phyloP scores from a whole-genome alignment of 2,888 invertebrate species.

The Andrena camellia region DNA sequence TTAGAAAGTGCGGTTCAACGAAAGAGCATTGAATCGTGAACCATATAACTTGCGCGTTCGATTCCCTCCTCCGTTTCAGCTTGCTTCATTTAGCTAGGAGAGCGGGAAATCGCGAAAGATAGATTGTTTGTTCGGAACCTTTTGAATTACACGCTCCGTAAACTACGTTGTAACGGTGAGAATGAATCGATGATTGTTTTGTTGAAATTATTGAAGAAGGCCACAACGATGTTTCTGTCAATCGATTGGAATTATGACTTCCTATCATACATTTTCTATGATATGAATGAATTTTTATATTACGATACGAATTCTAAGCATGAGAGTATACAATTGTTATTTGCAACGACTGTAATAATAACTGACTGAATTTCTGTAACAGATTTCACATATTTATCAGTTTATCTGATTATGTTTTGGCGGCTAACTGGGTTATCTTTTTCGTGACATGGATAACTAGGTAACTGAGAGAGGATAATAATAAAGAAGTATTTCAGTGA shows the following conservation, averaged over 20 bases:
- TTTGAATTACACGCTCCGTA: conserved; percentile 5
- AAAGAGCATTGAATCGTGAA: conserved; percentile 29
- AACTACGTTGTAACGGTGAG: neutral
- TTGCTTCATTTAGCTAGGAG: conserved; percentile 41
- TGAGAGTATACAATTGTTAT: too few species aligned
- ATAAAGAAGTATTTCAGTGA: too few species aligned
- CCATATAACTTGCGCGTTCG: conserved; percentile 41
- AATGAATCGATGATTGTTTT: neutral
- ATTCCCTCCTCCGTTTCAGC: conserved; percentile 28
- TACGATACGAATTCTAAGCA: too few species aligned
- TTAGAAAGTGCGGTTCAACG: conserved; percentile 28
- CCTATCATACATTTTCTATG: neutral
- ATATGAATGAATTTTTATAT: neutral
- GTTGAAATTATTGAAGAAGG: neutral
- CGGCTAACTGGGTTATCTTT: too few species aligned
- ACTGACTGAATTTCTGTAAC: too few species aligned
- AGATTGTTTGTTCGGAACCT: conserved; percentile 23
- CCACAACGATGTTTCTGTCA: too few species aligned
- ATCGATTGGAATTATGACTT: too few species aligned
- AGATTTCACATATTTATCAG: too few species aligned
- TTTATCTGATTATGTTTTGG: too few species aligned
- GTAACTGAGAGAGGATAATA: too few species aligned
- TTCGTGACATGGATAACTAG: too few species aligned
- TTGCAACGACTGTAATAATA: too few species aligned
- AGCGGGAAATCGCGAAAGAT: conserved; percentile 27